Conservation (phyloP, 2,797 vertebrate species). For the Brachymystax lenok region DNA sequence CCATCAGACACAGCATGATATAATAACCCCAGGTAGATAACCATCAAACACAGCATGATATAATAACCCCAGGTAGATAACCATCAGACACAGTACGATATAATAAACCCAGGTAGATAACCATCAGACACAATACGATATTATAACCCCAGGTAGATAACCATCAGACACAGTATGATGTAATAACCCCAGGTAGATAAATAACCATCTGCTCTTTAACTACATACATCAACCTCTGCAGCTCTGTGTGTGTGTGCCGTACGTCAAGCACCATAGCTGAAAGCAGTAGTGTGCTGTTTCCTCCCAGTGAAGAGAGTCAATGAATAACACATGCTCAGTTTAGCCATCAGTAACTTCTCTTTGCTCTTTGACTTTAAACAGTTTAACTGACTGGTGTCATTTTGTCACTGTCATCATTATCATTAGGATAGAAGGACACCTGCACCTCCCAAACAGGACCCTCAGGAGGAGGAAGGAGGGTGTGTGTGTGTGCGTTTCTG, state of each 20-base stretch:
- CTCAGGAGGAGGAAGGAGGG: constrained; percentile 24
- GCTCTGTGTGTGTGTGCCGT: not conserved
- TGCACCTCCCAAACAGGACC: constrained; percentile 25
- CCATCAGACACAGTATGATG: too few species aligned
- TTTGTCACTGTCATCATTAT: constrained; percentile 42
- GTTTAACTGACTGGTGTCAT: constrained; percentile 19
- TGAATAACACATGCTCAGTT: not conserved
- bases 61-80: too few species aligned
- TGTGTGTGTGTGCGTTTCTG: constrained; percentile 15
- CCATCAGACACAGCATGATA: too few species aligned
- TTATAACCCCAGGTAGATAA: too few species aligned
- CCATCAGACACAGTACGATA: too few species aligned
- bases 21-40: too few species aligned
- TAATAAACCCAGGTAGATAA: too few species aligned
- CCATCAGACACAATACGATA: too few species aligned
- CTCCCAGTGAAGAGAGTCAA: not conserved
- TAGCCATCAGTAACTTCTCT: constrained; percentile 9
- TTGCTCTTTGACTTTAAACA: not conserved
- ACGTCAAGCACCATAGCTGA: not conserved
- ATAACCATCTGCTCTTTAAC: too few species aligned
- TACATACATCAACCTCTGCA: not conserved
- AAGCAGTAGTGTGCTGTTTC: not conserved
- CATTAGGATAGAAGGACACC: constrained; percentile 26
- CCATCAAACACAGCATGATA: too few species aligned
- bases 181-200: too few species aligned